Conservation (phyloP, 2,797 vertebrate genomes). For the Leptatherina wallacei region DNA sequence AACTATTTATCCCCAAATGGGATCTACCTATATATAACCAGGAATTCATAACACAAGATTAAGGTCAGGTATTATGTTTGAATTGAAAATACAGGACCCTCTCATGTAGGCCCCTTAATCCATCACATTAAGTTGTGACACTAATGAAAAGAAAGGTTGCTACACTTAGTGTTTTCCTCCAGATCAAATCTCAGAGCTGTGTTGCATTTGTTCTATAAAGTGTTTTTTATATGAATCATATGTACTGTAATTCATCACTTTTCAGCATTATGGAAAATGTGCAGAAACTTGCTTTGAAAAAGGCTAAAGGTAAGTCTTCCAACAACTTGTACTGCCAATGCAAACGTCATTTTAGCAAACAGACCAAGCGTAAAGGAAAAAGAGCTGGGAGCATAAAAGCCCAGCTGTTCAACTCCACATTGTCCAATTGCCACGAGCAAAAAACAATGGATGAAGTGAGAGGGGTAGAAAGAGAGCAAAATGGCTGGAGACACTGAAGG, state of each 20-base stretch:
- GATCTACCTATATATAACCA: neutral
- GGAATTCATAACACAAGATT: constrained; percentile 2
- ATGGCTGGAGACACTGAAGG: constrained; percentile 13
- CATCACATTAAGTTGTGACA: neutral
- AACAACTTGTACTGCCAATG: constrained; percentile 34
- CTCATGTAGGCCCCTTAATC: neutral
- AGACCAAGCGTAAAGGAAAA: constrained; percentile 45
- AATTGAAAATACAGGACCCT: neutral
- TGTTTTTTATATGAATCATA: neutral
- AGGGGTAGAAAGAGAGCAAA: constrained; percentile 31
- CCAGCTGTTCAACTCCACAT: constrained; percentile 60
- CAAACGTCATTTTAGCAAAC: constrained; percentile 53
- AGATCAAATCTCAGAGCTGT: neutral
- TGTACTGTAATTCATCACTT: neutral
- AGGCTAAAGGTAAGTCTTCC: constrained; percentile 2
- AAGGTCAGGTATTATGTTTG: constrained; percentile 8
- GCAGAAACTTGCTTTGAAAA: constrained; percentile 17
- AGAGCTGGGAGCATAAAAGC: constrained; percentile 49
- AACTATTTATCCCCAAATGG: too few species aligned
- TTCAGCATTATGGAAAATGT: constrained; percentile 12
- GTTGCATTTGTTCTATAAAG: constrained; percentile 6
- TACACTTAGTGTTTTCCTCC: neutral
- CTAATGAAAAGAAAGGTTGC: constrained; percentile 9
- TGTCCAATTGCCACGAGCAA: constrained; percentile 41
- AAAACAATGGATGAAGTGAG: constrained; percentile 37